A percentile compares a stretch with the other conserved stretches of the same genome.
Evolutionary conservation across 2,797 vertebrate genomes (phyloP).

Genomic region (Poliocrania exsul): DNA sequence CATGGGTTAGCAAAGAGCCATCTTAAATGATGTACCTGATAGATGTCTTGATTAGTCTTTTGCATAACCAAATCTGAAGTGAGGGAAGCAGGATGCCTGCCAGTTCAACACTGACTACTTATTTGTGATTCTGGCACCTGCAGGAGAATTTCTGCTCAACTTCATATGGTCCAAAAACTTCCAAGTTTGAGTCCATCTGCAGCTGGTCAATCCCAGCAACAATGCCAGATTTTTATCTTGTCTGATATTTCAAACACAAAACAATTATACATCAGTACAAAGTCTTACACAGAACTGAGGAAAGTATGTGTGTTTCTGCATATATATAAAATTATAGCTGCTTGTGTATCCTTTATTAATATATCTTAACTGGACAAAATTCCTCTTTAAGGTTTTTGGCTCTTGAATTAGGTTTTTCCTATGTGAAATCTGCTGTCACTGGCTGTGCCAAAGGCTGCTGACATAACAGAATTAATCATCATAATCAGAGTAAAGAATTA

Average conservation of each 20-base stretch:
- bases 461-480: conserved; percentile 55
- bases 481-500: conserved; percentile 34
- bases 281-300: not conserved
- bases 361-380: not conserved
- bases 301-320: not conserved
- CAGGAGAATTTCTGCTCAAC: not conserved
- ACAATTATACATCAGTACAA: not conserved
- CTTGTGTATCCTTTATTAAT: not conserved
- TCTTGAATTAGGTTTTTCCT: not conserved
- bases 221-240: not conserved
- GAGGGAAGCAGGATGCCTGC: not conserved
- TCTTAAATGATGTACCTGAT: not conserved
- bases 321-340: not conserved
- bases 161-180: not conserved
- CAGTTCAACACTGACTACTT: not conserved
- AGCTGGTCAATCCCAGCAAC: not conserved
- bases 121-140: not conserved
- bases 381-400: not conserved
- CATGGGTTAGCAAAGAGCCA: not conserved
- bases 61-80: not conserved
- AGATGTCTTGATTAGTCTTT: not conserved
- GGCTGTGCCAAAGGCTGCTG: conserved; percentile 25
- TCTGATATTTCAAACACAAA: not conserved
- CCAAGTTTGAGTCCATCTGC: not conserved
- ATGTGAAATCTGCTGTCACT: conserved; percentile 23